phyloP scores from a whole-genome alignment of 1,140 invertebrate genomes.

The Pygmarrhopalites habei region DNA sequence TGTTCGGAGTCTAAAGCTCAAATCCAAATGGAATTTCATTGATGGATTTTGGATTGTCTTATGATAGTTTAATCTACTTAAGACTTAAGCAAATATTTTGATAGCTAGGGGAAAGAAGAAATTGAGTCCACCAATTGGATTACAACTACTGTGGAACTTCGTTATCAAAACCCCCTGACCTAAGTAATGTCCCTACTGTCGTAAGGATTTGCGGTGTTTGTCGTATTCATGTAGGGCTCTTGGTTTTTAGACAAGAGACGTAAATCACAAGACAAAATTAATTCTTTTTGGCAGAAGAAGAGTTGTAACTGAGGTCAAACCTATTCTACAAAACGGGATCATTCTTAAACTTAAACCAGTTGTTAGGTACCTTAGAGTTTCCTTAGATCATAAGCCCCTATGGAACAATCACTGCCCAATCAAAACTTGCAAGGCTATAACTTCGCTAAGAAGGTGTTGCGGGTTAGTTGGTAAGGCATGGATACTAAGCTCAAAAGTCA shows the following conservation, averaged over 20 bases:
- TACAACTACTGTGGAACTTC: conserved; percentile 19
- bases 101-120: too few species aligned
- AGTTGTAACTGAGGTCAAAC: not conserved
- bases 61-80: too few species aligned
- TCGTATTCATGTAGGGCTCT: not conserved
- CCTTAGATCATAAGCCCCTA: conserved; percentile 12
- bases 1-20: too few species aligned
- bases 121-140: too few species aligned
- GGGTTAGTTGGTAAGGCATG: conserved; percentile 10
- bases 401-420: conserved; percentile 9
- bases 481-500: conserved; percentile 4
- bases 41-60: too few species aligned
- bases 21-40: too few species aligned
- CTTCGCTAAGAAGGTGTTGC: conserved; percentile 6
- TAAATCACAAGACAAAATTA: not conserved
- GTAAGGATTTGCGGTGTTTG: conserved; percentile 16
- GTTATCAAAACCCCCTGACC: conserved; percentile 8
- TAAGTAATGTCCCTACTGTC: not conserved
- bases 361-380: conserved; percentile 18
- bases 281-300: conserved; percentile 7
- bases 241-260: not conserved
- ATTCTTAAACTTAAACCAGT: not conserved
- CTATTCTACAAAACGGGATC: not conserved
- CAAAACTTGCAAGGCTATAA: not conserved
- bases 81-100: too few species aligned